Evolutionary conservation across 92 coral and sea anemone genomes (phyloP), one percentile per base, ranked within the genome.

Genomic region (Paramuricea clavata): DNA sequence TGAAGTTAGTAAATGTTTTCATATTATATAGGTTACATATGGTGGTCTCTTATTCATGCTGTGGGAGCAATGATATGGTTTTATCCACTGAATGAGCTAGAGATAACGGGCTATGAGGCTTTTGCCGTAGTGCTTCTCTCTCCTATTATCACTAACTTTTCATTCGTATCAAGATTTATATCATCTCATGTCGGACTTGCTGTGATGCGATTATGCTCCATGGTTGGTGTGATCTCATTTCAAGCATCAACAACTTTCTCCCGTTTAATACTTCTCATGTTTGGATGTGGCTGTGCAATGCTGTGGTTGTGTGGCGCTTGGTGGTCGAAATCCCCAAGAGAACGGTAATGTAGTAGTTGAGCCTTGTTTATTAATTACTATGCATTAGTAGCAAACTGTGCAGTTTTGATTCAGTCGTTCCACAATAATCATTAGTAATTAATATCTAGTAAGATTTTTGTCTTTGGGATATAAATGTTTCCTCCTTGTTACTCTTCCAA

Each of bases 31-130:
- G 98, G 98, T 5, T 95, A 95, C 83, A 60, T 91, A 13, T 95
- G 98, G 98, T 95, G 98, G 98, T 95, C 98, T 2, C 88, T 95
- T 16, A 60, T 94, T 36, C 91, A 90, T 85, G 95, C 91, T 12
- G 92, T 95, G 78, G 94, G 94, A 19, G 95, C 98, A 36, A 94
- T 95, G 98, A 95, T 95, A 39, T 95, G 98, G 98, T 95, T 95
- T 76, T 95, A 91, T 79, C 98, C 98, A 25, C 86, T 95, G 56
- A 95, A 95, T 78, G 98, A 94, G 28, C 94, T 95, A 56, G 98
- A 94, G 86, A 95, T 95, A 42, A 91, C 98, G 9, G 98, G 98
- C 72, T 95, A 95, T 43, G 98, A 95, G 65, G 94, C 95, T 25
- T 95, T 95, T 89, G 98, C 90, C 17, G 41, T 87, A 1, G 92